Base-by-base conservation (phyloP, 2,888 invertebrate species). In the Caenorhabditis sp. region DNA sequence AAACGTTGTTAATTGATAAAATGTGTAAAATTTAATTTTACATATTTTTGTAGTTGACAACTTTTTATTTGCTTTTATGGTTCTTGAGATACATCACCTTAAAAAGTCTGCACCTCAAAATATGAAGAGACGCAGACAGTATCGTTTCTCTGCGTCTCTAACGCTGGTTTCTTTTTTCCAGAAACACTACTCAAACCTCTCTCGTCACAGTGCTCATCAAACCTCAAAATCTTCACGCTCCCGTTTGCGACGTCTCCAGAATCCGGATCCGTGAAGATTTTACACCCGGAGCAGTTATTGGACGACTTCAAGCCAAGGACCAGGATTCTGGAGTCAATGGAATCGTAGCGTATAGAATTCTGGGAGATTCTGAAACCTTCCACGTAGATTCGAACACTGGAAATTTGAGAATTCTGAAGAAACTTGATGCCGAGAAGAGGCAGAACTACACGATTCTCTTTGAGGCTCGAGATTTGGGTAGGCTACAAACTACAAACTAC, bases 101-200 rank as follows among this genome's bases (percentile, higher is more conserved):
- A 44, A 44, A 44, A 16, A 44, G 1, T 14, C 4, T 16, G 44
- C 44, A 14, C 14, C 10, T n/a, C 31, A 35, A 35, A 35, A 44
- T 12, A 5, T 5, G 7, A 22, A 49, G 49, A 19, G 49, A 49
- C 19, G 49, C 49, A 49, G 49, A 49, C n/a, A 19, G 19, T 14
- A 19, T 49, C 6, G 8, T 19, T 49, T 49, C 49, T 49, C 49
- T n/a, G 49, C 19, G 49, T 49, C 49, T 49, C 49, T 49, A 5
- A n/a, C 2, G n/a, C 28, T 26, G 6, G 16, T 47, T 47, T 24
- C 19, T 14, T 47, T 2, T 58, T 51, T 75, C 16, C 44, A 75
- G 79, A 24, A 79, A 79, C 56, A 64, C 79, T 0, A 79, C 79
- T 5, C 79, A 79, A 64, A 47, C 26, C 14, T 47, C 70, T 3